These are phyloP conservation scores for Lordiphosa fenestrarum DNA, from an alignment of 2,888 invertebrate species.

Conservation along the genomic window DNA sequence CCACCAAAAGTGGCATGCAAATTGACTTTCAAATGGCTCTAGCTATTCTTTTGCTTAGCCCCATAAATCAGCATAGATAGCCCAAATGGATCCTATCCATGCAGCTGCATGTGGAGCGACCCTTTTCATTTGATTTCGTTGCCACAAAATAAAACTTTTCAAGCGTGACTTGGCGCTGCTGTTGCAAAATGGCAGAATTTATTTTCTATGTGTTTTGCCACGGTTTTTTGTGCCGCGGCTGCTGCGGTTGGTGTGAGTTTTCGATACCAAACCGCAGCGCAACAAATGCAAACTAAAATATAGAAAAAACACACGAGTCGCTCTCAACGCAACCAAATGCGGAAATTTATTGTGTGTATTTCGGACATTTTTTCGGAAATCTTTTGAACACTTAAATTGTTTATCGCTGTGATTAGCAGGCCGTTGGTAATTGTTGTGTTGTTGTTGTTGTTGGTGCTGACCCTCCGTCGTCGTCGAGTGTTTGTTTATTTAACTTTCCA, in stretches of 20 bases:
- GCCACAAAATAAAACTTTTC: constrained; percentile 68
- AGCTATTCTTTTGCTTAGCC: constrained; percentile 41
- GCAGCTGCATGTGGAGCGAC: constrained; percentile 45
- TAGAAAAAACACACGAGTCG: constrained; percentile 37
- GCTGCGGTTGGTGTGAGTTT: constrained; percentile 41
- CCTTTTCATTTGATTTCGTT: constrained; percentile 69
- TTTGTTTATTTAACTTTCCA: constrained; percentile 29
- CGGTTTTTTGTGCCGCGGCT: constrained; percentile 41
- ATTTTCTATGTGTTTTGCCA: constrained; percentile 60
- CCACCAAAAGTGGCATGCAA: constrained; percentile 65
- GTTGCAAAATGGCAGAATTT: constrained; percentile 61
- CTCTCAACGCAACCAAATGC: constrained; percentile 57
- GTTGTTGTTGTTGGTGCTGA: constrained; percentile 8
- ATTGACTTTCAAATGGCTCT: constrained; percentile 66
- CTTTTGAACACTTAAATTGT: constrained; percentile 66
- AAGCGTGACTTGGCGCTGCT: constrained; percentile 65
- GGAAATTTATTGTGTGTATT: constrained; percentile 66
- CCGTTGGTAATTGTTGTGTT: constrained; percentile 52
- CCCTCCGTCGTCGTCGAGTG: constrained; percentile 21
- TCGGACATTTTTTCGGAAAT: constrained; percentile 56
- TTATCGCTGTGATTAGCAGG: constrained; percentile 70
- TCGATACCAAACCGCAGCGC: constrained; percentile 55
- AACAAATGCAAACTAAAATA: constrained; percentile 32
- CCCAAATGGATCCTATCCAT: constrained; percentile 55
- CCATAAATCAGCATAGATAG: constrained; percentile 68